A percentile compares a stretch with the other conserved stretches of the same genome.
phyloP scores from a whole-genome alignment of 1,140 invertebrate genomes.

The Lordiphosa collinella region DNA sequence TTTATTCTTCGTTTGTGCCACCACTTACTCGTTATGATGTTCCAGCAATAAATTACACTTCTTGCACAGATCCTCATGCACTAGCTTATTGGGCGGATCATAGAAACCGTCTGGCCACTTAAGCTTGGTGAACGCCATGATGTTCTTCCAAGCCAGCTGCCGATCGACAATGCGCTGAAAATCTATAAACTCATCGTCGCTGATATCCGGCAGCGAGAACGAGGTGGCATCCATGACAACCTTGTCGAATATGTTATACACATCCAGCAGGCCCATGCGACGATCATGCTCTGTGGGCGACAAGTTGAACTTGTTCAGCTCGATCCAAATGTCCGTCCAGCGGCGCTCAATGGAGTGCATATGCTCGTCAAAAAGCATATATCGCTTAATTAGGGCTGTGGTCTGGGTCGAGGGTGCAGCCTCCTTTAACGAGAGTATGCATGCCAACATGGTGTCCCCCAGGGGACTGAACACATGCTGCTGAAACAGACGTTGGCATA shows the following conservation, averaged over 20 bases:
- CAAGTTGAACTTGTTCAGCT: conserved; percentile 75
- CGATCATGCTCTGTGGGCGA: conserved; percentile 68
- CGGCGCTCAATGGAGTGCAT: conserved; percentile 73
- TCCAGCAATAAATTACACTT: conserved; percentile 73
- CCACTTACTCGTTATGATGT: conserved; percentile 69
- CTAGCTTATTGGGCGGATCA: conserved; percentile 70
- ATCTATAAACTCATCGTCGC: conserved; percentile 71
- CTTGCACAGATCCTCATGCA: conserved; percentile 68
- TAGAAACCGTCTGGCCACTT: conserved; percentile 75
- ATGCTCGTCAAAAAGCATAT: conserved; percentile 77
- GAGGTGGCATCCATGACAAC: conserved; percentile 73
- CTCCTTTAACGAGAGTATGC: conserved; percentile 73
- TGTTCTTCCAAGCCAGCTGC: conserved; percentile 76
- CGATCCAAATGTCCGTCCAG: conserved; percentile 75
- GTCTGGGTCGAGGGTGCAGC: conserved; percentile 58
- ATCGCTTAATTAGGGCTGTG: conserved; percentile 63
- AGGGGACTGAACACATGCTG: conserved; percentile 73
- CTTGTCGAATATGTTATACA: conserved; percentile 76
- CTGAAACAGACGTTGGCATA: conserved; percentile 78
- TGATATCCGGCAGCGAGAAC: conserved; percentile 69
- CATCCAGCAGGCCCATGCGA: conserved; percentile 65
- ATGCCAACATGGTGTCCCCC: conserved; percentile 71
- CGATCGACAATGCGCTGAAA: conserved; percentile 73
- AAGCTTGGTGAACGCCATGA: conserved; percentile 74
- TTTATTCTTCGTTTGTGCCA: background rate